Base-by-base conservation (phyloP, 2,888 invertebrate genomes). In the Meloe dianella region DNA sequence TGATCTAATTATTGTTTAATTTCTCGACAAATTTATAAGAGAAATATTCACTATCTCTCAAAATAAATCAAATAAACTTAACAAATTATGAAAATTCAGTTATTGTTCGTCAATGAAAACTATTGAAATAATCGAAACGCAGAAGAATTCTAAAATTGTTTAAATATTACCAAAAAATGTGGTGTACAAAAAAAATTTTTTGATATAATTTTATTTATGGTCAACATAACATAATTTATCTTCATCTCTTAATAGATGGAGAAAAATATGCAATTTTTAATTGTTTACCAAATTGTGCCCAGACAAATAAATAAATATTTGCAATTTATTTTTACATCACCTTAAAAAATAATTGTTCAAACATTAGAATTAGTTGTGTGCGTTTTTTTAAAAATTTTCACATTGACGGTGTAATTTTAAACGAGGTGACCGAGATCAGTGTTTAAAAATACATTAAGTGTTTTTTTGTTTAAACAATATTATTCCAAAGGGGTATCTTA, bases 341-440 rank as follows among this genome's bases (percentile, higher is more conserved):
- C 7, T 17, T n/a, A 47, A 20, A 20, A 47, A 20, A 20, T 20
- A 4, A 20, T 47, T 47, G 47, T 20, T 47, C 20, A 47, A 41
- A 41, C 5, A 20, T 47, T 47, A 47, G 20, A 47, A 20, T 20
- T 22, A 4, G 38, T 41, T 5, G 6, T 41, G n/a, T 41, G n/a
- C 7, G 4, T n/a, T 47, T 22, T 47, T 57, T 65, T 61, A 61
- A 41, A n/a, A 32, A 61, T 30, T 47, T 56, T 29, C 10, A 24
- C 47, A 41, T 65, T 41, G 58, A 63, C 38, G 59, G 63, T 30
- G 56, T 69, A 69, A 69, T 66, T 64, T 66, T 61, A 66, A 64
- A 57, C 59, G 61, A 69, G 66, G 66, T 69, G 69, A 66, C 66
- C 66, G 63, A 69, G 69, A 69, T 69, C 69, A 69, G 69, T 69